Conservation (phyloP, 2,113 vertebrate genomes). For the Cairina moschata region DNA sequence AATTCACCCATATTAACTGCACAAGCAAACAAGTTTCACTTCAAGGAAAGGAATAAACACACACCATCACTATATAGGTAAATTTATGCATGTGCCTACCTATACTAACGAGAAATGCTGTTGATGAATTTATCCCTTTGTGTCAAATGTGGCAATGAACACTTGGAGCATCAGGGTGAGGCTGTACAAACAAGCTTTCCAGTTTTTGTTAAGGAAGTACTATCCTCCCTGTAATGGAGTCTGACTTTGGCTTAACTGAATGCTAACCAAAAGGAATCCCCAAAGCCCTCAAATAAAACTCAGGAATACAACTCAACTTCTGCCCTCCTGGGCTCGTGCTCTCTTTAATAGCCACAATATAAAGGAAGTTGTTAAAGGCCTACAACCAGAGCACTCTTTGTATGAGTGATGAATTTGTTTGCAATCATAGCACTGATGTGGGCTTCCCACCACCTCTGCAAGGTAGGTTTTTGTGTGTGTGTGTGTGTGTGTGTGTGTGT, state of each 20-base stretch:
- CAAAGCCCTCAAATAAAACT: neutral
- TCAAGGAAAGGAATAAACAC: neutral
- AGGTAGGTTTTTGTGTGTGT: too few species aligned
- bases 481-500: neutral
- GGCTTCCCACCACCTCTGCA: neutral
- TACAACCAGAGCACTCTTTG: neutral
- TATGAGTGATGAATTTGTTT: neutral
- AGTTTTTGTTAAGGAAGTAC: neutral
- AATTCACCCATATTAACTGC: neutral
- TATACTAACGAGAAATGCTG: neutral
- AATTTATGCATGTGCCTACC: neutral
- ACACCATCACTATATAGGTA: accelerated
- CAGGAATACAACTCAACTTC: neutral
- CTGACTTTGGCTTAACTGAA: neutral
- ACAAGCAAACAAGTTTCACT: neutral
- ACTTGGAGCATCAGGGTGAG: neutral
- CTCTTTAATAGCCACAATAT: neutral
- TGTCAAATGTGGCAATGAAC: neutral
- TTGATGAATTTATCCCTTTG: accelerated
- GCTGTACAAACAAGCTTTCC: neutral
- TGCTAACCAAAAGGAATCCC: neutral
- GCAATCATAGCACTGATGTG: neutral
- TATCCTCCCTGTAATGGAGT: neutral
- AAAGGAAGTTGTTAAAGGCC: neutral
- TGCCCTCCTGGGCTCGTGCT: neutral